A percentile compares a stretch with the other conserved stretches of the same genome.
Evolutionary conservation across 2,888 invertebrate species (phyloP).

Genomic region (Drosophila setosimentum): DNA sequence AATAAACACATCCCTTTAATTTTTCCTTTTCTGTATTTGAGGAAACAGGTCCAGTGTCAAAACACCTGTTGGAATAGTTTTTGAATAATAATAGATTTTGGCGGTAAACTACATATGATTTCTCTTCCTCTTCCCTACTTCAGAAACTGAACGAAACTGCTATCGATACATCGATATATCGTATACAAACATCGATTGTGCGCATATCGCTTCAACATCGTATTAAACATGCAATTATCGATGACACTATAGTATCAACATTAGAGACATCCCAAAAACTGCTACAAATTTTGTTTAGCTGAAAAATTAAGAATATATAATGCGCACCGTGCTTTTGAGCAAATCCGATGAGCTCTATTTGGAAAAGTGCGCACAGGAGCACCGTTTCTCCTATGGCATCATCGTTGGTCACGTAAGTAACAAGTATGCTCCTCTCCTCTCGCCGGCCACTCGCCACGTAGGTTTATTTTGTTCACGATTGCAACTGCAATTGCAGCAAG

Average conservation of each 20-base stretch:
- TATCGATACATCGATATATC: constrained; percentile 10
- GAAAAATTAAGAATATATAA: constrained; percentile 52
- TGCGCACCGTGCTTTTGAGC: constrained; percentile 89
- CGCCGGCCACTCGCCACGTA: constrained; percentile 48
- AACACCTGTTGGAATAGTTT: background rate
- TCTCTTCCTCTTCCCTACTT: background rate
- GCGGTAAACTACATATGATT: background rate
- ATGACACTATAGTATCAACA: constrained; percentile 27
- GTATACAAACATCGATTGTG: background rate
- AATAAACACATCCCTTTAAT: background rate
- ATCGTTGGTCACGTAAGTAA: constrained; percentile 91
- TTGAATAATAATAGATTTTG: background rate
- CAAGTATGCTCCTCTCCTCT: constrained; percentile 1
- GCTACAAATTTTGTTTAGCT: constrained; percentile 38
- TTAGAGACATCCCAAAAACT: constrained; percentile 23
- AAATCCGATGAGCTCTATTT: constrained; percentile 90
- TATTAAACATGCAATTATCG: constrained; percentile 5
- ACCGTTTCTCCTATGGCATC: constrained; percentile 89
- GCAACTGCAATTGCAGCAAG: constrained; percentile 76
- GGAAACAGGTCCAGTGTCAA: background rate
- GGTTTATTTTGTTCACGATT: constrained; percentile 47
- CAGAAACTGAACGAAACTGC: constrained; percentile 23
- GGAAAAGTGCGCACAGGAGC: constrained; percentile 88
- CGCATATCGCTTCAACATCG: background rate
- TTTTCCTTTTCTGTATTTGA: background rate